A percentile compares a stretch with the other conserved stretches of the same genome.
phyloP scores from a whole-genome alignment of 2,888 invertebrate genomes.

The Leucophora obtusa region DNA sequence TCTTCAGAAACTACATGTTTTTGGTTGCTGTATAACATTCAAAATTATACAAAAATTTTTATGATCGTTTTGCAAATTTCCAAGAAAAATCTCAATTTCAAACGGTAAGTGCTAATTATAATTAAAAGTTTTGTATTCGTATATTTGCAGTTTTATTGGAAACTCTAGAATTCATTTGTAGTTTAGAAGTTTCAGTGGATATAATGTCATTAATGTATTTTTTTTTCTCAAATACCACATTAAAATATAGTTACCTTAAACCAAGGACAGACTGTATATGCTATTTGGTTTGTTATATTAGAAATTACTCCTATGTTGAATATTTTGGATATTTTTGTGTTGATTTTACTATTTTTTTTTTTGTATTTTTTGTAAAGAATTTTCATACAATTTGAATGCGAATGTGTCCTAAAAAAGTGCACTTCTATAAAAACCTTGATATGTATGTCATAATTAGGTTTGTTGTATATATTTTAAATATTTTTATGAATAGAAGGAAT shows the following conservation, averaged over 20 bases:
- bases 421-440: constrained; percentile 44
- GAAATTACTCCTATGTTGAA: constrained; percentile 49
- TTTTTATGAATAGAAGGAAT: background rate
- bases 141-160: too few relatives aligned
- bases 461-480: constrained; percentile 16
- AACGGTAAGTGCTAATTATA: too few relatives aligned
- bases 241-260: constrained; percentile 13
- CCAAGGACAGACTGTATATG: background rate
- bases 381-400: constrained; percentile 16
- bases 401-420: constrained; percentile 9
- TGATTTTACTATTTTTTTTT: constrained; percentile 39
- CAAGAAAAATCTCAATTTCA: too few relatives aligned
- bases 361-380: background rate
- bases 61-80: too few relatives aligned
- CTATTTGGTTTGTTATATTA: constrained; percentile 45
- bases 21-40: too few relatives aligned
- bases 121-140: too few relatives aligned
- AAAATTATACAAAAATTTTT: too few relatives aligned
- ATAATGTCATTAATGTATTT: too few relatives aligned
- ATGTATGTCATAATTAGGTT: constrained; percentile 56
- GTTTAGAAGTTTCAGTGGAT: too few relatives aligned
- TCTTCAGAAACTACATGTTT: too few relatives aligned
- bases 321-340: constrained; percentile 58
- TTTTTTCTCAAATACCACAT: too few relatives aligned
- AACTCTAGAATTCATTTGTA: too few relatives aligned